Percentiles rank a stretch among this genome's conserved stretches.
phyloP scores from a whole-genome alignment of 2,113 vertebrate species.

The Passer montanus region DNA sequence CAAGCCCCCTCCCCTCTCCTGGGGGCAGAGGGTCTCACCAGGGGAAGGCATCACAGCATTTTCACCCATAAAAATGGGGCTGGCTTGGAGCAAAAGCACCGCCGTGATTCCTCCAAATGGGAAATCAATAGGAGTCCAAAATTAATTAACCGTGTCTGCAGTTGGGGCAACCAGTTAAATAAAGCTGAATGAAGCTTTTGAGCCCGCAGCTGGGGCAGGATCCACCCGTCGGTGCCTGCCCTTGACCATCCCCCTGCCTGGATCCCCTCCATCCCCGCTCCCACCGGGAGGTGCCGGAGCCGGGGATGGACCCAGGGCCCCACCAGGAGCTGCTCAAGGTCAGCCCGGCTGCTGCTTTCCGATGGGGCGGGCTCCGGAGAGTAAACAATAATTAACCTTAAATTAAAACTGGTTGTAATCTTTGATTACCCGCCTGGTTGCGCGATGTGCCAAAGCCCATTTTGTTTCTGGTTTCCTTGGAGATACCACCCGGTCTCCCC shows the following conservation, averaged over 20 bases:
- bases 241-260: background rate
- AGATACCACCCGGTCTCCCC: slow-evolving; percentile 27
- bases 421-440: slow-evolving; percentile 19
- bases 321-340: background rate
- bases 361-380: background rate
- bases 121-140: slow-evolving; percentile 59
- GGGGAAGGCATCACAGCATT: accelerated
- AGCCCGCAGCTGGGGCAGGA: background rate
- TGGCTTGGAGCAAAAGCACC: background rate
- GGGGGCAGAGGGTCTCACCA: accelerated
- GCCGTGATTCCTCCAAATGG: slow-evolving; percentile 6
- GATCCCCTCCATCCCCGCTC: background rate
- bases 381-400: slow-evolving; percentile 72
- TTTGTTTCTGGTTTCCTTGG: slow-evolving; percentile 71
- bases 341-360: background rate
- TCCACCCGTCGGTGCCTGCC: background rate
- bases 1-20: background rate
- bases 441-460: slow-evolving; percentile 30
- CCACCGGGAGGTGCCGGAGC: background rate
- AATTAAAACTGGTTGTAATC: slow-evolving; percentile 62
- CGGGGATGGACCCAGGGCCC: background rate
- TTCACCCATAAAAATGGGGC: background rate
- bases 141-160: slow-evolving; percentile 55
- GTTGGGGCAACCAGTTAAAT: background rate
- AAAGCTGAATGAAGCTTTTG: background rate